phyloP scores from a whole-genome alignment of 2,888 invertebrate species.

The Dorcus hopei region DNA sequence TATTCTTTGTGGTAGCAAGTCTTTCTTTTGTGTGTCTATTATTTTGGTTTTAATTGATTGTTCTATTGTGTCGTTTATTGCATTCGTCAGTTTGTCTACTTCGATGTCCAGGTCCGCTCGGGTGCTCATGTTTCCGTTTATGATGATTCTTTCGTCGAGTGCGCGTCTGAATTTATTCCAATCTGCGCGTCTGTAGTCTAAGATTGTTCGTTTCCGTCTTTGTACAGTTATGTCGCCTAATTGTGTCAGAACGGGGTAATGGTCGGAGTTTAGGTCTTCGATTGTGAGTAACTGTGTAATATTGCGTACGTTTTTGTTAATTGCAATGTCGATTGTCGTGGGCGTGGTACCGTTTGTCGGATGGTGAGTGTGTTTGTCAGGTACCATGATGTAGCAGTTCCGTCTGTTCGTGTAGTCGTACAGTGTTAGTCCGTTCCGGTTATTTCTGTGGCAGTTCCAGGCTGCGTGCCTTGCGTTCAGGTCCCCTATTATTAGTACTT shows the following conservation, averaged over 20 bases:
- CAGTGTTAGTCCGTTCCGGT: slow-evolving; percentile 20
- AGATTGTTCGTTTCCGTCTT: neutral
- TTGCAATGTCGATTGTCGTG: slow-evolving; percentile 15
- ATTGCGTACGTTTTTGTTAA: slow-evolving; percentile 9
- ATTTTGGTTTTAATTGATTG: no score
- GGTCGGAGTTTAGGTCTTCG: neutral
- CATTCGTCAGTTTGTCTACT: no score
- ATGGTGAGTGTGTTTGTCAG: slow-evolving; percentile 12
- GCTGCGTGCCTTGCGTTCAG: slow-evolving; percentile 19
- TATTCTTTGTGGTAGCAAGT: no score
- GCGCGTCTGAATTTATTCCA: slow-evolving; percentile 1
- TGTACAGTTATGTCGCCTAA: neutral
- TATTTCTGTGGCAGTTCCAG: slow-evolving; percentile 20
- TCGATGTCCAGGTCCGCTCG: no score
- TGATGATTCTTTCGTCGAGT: neutral
- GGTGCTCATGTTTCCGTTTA: neutral
- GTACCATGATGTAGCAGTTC: slow-evolving; percentile 2
- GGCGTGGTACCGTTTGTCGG: slow-evolving; percentile 16
- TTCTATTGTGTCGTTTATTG: no score
- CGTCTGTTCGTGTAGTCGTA: slow-evolving; percentile 4
- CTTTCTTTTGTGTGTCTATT: no score
- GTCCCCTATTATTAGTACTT: slow-evolving; percentile 15
- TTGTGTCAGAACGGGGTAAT: neutral
- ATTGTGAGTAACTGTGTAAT: neutral
- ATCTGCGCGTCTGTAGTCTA: neutral